These are phyloP conservation scores for Saccopteryx leptura DNA, from an alignment of 2,113 vertebrate species.

Conservation along the genomic window DNA sequence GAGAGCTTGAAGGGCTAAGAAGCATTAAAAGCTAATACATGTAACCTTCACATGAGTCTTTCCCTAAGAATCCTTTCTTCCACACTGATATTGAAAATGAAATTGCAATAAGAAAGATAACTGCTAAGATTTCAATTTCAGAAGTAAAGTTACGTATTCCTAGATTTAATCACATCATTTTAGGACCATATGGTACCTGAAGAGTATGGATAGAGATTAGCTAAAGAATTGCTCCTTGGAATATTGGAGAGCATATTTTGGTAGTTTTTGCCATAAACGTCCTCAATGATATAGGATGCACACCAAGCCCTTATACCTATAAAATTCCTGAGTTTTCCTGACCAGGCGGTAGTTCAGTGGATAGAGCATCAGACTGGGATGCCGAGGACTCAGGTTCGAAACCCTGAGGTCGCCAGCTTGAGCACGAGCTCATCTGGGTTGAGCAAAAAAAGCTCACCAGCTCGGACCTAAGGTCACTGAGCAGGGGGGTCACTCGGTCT, in stretches of 20 bases:
- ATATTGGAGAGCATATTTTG: not conserved
- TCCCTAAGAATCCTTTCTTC: conserved; percentile 40
- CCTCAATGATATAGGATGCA: not conserved
- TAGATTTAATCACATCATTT: conserved; percentile 46
- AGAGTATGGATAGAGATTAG: not conserved
- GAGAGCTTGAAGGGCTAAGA: conserved; percentile 54
- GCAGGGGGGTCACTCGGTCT: too few species aligned
- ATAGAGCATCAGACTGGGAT: too few species aligned
- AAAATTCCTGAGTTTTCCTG: not conserved
- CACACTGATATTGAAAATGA: conserved; percentile 50
- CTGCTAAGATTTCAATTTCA: conserved; percentile 50
- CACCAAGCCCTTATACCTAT: not conserved
- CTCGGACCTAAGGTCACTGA: too few species aligned
- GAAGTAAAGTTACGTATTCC: conserved; percentile 44
- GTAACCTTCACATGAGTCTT: conserved; percentile 47
- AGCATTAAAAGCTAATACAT: conserved; percentile 73
- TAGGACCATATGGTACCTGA: not conserved
- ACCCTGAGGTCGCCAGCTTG: too few species aligned
- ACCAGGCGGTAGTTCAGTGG: too few species aligned
- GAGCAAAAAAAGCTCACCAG: too few species aligned
- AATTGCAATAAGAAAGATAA: conserved; percentile 39
- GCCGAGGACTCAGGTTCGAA: too few species aligned
- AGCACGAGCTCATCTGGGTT: too few species aligned
- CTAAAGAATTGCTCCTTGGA: not conserved
- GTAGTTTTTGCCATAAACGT: not conserved